Base-by-base conservation (phyloP, 2,888 invertebrate genomes). In the Patella ulyssiponensis region DNA sequence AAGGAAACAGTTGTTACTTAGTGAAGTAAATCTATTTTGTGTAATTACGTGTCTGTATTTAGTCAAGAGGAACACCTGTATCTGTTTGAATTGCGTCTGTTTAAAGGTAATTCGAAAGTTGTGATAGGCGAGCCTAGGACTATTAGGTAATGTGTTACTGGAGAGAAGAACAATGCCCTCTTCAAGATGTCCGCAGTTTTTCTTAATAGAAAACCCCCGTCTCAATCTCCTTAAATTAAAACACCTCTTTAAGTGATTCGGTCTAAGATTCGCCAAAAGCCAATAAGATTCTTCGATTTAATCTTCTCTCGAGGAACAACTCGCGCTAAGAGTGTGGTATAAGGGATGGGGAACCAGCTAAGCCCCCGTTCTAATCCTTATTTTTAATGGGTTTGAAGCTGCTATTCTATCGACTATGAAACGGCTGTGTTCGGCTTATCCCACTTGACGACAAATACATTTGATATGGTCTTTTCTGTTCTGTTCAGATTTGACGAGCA, bases 261-360 rank as follows among this genome's bases (percentile, higher is more conserved):
- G 64, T 20, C 23, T 64, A 64, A 64, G 64, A 23, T 64, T 20
- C 20, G 14, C 23, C 23, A 14, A 64, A 23, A 64, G 64, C 64
- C 20, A 23, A 64, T 44, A 64, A 64, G 64, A 64, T 23, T 64
- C 64, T 20, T 14, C 64, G 23, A 64, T 64, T 64, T 64, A 64
- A 64, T 64, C 64, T 64, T 11, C 64, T 64, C 64, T 64, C 64
- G 23, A 23, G 64, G 64, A 64, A 64, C 20, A 64, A 64, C 64
- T 44, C 44, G 44, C 44, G 44, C 64, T 64, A 64, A 23, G 20
- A 20, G 64, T 64, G 23, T 23, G 64, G 20, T 64, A 23, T 23
- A 20, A 23, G 23, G 20, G 23, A 64, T 64, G 23, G 64, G 23
- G 23, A 14, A 20, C 12, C 64, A 20, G 64, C 23, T 64, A 15